phyloP scores from a whole-genome alignment of 2,888 invertebrate genomes.

The Drosophila peninsularis region DNA sequence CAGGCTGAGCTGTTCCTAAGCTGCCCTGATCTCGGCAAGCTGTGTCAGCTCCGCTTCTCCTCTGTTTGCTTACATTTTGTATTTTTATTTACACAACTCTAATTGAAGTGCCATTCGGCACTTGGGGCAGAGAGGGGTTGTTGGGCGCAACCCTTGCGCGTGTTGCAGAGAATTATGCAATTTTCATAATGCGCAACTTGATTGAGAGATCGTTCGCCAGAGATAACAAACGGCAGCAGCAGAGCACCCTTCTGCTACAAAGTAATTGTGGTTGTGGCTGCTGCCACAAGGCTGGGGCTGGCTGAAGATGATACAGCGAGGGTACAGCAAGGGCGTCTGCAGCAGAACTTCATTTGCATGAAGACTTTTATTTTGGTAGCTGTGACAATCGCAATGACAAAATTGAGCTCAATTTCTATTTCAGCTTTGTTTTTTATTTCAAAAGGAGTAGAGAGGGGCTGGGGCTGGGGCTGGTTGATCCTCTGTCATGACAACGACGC shows the following conservation, averaged over 20 bases:
- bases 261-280: conserved; percentile 42
- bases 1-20: conserved; percentile 22
- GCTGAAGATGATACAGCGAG: background rate
- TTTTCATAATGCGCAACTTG: conserved; percentile 74
- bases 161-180: conserved; percentile 67
- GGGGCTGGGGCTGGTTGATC: conserved; percentile 1
- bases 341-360: conserved; percentile 75
- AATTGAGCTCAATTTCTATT: conserved; percentile 42
- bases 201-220: conserved; percentile 67
- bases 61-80: conserved; percentile 48
- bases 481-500: conserved; percentile 56
- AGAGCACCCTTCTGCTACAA: conserved; percentile 32
- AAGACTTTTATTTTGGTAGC: conserved; percentile 8
- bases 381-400: conserved; percentile 51
- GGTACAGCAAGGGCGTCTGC: conserved; percentile 30
- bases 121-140: background rate
- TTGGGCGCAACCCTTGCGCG: conserved; percentile 51
- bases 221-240: conserved; percentile 44
- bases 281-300: background rate
- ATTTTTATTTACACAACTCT: conserved; percentile 61
- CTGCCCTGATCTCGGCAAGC: conserved; percentile 31
- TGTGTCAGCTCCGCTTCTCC: background rate
- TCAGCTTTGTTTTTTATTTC: background rate
- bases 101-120: conserved; percentile 71
- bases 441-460: background rate